Evolutionary conservation across 2,888 invertebrate genomes (phyloP).

Genomic region (Camptogramma bilineatum): DNA sequence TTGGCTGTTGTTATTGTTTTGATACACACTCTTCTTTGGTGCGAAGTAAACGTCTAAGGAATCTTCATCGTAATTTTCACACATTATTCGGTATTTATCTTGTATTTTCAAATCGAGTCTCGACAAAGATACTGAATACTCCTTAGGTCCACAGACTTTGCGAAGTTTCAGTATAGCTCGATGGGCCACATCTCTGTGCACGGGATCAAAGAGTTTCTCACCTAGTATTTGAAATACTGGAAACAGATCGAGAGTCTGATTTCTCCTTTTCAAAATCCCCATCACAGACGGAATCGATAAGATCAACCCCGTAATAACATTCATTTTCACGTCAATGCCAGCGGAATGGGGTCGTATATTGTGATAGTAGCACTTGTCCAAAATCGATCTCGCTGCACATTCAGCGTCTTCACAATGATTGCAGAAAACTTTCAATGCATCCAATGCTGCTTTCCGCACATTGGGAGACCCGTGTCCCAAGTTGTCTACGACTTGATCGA

Average conservation of each 20-base stretch:
- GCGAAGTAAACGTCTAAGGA: conserved; percentile 79
- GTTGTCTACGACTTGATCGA: conserved; percentile 91
- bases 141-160: conserved; percentile 87
- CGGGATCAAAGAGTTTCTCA: conserved; percentile 80
- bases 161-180: conserved; percentile 89
- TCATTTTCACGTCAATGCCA: conserved; percentile 79
- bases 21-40: conserved; percentile 64
- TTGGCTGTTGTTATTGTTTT: conserved; percentile 58
- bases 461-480: conserved; percentile 92
- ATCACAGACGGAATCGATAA: conserved; percentile 87
- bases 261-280: conserved; percentile 81
- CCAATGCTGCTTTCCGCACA: conserved; percentile 91
- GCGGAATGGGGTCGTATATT: conserved; percentile 82
- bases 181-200: conserved; percentile 89
- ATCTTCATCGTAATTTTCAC: conserved; percentile 78
- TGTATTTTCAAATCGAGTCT: conserved; percentile 77
- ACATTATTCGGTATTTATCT: conserved; percentile 77
- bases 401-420: conserved; percentile 88
- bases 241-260: conserved; percentile 77
- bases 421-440: conserved; percentile 90
- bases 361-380: conserved; percentile 88
- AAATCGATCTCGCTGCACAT: conserved; percentile 87
- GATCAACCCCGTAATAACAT: conserved; percentile 88
- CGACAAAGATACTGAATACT: conserved; percentile 86
- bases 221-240: conserved; percentile 83